Conservation (phyloP, 1,140 invertebrate species). For the Drosophila erecta region DNA sequence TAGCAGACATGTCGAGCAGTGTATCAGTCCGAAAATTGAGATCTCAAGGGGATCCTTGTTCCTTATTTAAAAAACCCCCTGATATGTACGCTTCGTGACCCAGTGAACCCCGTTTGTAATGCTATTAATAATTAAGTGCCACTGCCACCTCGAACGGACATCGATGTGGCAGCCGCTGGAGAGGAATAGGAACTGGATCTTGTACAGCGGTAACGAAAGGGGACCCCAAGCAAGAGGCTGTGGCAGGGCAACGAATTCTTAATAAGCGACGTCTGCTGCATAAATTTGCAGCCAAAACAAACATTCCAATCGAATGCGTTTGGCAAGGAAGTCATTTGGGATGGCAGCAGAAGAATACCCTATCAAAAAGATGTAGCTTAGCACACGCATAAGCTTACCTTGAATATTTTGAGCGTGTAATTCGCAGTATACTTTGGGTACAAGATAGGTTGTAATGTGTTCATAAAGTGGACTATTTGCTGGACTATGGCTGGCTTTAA, state of each 20-base stretch:
- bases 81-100: constrained; percentile 64
- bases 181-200: constrained; percentile 16
- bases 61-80: constrained; percentile 1
- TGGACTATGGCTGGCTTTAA: too few relatives aligned
- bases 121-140: constrained; percentile 82
- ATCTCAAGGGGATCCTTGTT: constrained; percentile 24
- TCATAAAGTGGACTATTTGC: too few relatives aligned
- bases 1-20: neutral
- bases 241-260: constrained; percentile 61
- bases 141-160: constrained; percentile 68
- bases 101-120: constrained; percentile 76
- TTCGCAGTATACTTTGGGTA: too few relatives aligned
- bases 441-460: too few relatives aligned
- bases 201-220: neutral
- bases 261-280: constrained; percentile 78
- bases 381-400: neutral
- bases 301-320: constrained; percentile 31
- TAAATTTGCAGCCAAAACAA: constrained; percentile 70
- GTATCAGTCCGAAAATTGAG: constrained; percentile 34
- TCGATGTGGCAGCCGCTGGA: constrained; percentile 18
- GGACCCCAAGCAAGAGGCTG: constrained; percentile 9
- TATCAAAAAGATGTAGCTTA: neutral
- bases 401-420: neutral
- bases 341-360: constrained; percentile 11
- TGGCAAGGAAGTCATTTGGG: neutral